Conservation (phyloP, 2,888 invertebrate species). For the Chironomus tentans region DNA sequence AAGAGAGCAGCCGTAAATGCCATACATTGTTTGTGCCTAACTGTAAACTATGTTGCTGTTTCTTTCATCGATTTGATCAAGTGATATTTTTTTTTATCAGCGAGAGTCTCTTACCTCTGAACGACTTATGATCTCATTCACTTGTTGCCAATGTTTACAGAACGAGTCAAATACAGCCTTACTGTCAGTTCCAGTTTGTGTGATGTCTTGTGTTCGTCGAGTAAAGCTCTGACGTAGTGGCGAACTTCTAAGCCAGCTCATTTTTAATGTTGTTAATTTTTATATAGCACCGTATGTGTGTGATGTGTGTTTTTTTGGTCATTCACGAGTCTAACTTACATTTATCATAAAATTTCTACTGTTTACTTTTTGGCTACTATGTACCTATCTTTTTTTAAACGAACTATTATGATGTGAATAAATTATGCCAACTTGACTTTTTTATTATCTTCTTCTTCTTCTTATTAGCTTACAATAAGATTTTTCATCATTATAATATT, state of each 20-base stretch:
- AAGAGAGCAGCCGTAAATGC: not conserved
- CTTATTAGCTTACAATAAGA: not conserved
- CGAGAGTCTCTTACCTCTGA: conserved; percentile 43
- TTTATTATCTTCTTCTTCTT: not conserved
- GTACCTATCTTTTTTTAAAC: too few relatives aligned
- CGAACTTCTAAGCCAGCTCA: conserved; percentile 65
- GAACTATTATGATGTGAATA: too few relatives aligned
- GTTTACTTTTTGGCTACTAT: not conserved
- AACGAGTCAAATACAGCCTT: conserved; percentile 89
- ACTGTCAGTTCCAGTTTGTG: conserved; percentile 67
- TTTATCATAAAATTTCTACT: not conserved
- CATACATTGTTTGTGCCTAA: conserved; percentile 13
- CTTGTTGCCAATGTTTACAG: conserved; percentile 90
- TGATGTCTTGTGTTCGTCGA: conserved; percentile 52
- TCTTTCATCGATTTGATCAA: not conserved
- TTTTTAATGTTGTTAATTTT: conserved; percentile 33
- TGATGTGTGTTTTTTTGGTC: too few relatives aligned
- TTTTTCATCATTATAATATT: not conserved
- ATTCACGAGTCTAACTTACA: not conserved
- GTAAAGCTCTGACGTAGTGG: conserved; percentile 49
- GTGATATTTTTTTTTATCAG: too few relatives aligned
- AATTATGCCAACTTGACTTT: not conserved
- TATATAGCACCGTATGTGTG: too few relatives aligned
- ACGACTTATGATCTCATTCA: conserved; percentile 69
- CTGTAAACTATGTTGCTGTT: not conserved